Percentiles rank a stretch among this genome's conserved stretches.
Evolutionary conservation across 1,140 invertebrate species (phyloP).

Genomic region (Aleiodes sp.): DNA sequence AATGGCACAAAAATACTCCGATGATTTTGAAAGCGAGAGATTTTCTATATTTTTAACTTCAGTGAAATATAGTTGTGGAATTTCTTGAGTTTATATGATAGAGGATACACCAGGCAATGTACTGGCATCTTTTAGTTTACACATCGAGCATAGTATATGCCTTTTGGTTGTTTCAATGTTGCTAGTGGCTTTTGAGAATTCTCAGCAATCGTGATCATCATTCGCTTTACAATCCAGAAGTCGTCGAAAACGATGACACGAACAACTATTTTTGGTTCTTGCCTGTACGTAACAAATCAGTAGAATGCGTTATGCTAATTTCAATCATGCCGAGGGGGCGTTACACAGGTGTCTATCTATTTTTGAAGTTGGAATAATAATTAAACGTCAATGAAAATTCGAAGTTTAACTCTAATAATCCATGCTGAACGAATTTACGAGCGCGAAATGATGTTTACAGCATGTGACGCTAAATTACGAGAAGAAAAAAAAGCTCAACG

Average conservation of each 20-base stretch:
- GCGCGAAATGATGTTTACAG: no score
- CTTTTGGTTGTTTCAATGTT: not conserved
- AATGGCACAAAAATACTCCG: no score
- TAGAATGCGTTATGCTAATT: not conserved
- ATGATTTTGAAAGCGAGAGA: no score
- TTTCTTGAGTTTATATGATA: not conserved
- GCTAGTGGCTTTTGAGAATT: not conserved
- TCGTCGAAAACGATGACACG: constrained; percentile 19
- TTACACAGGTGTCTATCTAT: not conserved
- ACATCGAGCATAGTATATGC: no score
- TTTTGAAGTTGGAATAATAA: not conserved
- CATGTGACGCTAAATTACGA: no score
- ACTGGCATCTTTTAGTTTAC: constrained; percentile 15
- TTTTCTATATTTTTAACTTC: no score
- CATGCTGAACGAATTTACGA: not conserved
- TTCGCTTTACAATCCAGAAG: not conserved
- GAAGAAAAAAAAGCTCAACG: no score
- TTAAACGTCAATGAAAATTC: not conserved
- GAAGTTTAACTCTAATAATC: no score
- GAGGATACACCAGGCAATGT: not conserved
- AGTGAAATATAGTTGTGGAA: no score
- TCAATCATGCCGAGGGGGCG: not conserved
- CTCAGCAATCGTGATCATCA: not conserved
- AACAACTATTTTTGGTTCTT: constrained; percentile 23
- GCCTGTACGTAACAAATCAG: not conserved